phyloP scores from a whole-genome alignment of 1,140 invertebrate species.

The Globodera ellingtonae region DNA sequence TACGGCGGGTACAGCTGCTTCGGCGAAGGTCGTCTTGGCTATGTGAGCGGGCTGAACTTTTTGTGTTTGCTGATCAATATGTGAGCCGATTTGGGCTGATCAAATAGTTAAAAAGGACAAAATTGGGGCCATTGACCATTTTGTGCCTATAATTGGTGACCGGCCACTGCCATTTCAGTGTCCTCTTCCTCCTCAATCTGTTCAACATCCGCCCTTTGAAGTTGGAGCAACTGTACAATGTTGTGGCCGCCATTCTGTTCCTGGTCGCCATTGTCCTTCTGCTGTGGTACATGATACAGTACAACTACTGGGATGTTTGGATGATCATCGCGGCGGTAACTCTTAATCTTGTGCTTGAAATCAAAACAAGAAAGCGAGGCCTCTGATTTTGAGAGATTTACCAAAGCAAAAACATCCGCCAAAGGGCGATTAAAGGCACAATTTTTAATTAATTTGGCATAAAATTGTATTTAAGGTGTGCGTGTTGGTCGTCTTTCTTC shows the following conservation, averaged over 20 bases:
- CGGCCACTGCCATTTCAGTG: conserved; percentile 30
- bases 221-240: conserved; percentile 37
- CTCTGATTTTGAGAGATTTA: too few relatives aligned
- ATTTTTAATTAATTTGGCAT: not conserved
- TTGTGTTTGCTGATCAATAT: conserved; percentile 45
- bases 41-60: conserved; percentile 46
- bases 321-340: conserved; percentile 36
- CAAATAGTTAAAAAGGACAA: not conserved
- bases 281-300: conserved; percentile 50
- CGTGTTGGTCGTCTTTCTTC: conserved; percentile 27
- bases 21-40: conserved; percentile 53
- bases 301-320: conserved; percentile 28
- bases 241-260: conserved; percentile 47
- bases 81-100: not conserved
- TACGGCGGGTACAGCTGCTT: conserved; percentile 53
- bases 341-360: not conserved
- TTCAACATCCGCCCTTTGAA: conserved; percentile 35
- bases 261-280: conserved; percentile 50
- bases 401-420: too few relatives aligned
- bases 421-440: not conserved
- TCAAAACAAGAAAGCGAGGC: not conserved
- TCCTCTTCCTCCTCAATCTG: conserved; percentile 54
- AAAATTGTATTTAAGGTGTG: conserved; percentile 25
- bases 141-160: not conserved
- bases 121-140: conserved; percentile 22